Evolutionary conservation across 2,797 vertebrate species (phyloP).

Genomic region (Luscinia luscinia): DNA sequence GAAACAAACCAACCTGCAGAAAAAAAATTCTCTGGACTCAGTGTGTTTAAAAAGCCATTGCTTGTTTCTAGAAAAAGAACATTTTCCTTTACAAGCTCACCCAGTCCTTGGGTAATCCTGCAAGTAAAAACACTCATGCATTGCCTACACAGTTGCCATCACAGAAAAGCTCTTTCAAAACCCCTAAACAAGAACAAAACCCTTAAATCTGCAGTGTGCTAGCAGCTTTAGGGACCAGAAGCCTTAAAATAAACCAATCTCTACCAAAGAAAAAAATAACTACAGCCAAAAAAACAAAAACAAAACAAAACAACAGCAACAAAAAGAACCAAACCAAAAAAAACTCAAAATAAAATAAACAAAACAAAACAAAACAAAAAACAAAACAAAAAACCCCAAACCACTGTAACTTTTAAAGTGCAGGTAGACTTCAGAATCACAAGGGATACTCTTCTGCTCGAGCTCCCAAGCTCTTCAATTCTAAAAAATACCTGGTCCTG

Average conservation of each 20-base stretch:
- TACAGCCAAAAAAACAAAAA: neutral
- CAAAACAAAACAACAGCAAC: too few species aligned
- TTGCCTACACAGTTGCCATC: neutral
- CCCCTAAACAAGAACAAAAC: neutral
- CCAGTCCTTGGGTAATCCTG: neutral
- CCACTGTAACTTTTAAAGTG: neutral
- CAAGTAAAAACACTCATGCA: neutral
- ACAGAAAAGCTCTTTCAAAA: neutral
- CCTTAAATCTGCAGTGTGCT: neutral
- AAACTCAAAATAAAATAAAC: too few species aligned
- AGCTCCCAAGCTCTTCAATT: neutral
- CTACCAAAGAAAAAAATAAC: fast-evolving
- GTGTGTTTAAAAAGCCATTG: neutral
- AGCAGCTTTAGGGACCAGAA: neutral
- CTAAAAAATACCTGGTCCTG: neutral
- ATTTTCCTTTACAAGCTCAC: neutral
- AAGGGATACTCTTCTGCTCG: neutral
- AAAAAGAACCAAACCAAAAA: neutral
- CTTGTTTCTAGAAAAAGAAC: neutral
- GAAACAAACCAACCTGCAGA: neutral
- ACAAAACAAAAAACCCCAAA: too few species aligned
- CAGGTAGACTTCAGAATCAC: neutral
- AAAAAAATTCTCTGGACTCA: neutral
- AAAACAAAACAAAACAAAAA: too few species aligned
- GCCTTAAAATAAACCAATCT: neutral